Base-by-base conservation (phyloP, 2,888 invertebrate genomes). In the Cybosia mesomella region DNA sequence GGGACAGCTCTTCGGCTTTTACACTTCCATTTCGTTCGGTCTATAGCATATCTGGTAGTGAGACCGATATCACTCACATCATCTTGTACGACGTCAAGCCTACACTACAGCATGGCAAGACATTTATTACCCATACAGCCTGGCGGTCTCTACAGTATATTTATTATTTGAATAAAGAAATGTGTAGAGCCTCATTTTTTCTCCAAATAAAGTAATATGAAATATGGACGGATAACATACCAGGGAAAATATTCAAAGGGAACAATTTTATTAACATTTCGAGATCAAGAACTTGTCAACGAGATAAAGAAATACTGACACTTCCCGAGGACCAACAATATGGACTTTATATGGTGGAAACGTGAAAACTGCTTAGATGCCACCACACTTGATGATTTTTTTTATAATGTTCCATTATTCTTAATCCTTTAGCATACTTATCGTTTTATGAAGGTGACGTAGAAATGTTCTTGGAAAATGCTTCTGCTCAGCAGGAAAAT, bases 231-330 rank as follows among this genome's bases (percentile, higher is more conserved):
- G 49, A n/a, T 49, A 49, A n/a, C n/a, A 49, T 49, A n/a, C n/a
- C 49, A 49, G n/a, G n/a, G 28, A 32, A 32, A n/a, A 5, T 58
- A 60, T 8, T 59, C 58, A 59, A 60, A 60, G 22, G 24, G 13
- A 60, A 39, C 39, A 24, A 58, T 28, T 58, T 32, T 18, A 24
- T 67, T 64, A 75, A n/a, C 24, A 24, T 67, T 13, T 32, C 9
- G 43, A 53, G 21, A 64, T 13, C 9, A 13, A 15, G 0, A 61
- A 68, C 39, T 69, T 71, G 68, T 64, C 58, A 71, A 66, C 66
- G 53, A n/a, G 43, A 60, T 36, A 68, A 60, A 59, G 32, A n/a
- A 15, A 66, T 64, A 64, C 61, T 32, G 34, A 32, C 32, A 62
- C 32, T n/a, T 28, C 32, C 18, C 18, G 3, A 28, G 28, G 34